These are phyloP conservation scores for Aphrophora alni DNA, from an alignment of 2,888 invertebrate genomes.

Conservation along the genomic window DNA sequence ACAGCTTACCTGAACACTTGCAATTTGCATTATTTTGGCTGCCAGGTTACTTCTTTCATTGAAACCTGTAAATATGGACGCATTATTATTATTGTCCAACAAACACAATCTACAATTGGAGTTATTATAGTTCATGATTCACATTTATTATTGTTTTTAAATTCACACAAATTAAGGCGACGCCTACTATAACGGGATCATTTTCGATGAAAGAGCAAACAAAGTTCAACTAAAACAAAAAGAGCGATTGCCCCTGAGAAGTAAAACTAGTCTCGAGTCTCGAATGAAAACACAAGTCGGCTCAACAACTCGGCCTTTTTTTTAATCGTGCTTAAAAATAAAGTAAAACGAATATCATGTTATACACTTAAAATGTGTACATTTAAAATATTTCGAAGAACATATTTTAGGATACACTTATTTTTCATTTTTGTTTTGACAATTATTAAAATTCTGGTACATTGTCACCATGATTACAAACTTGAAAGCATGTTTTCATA, in stretches of 20 bases:
- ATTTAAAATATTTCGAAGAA: too few species aligned
- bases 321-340: not conserved
- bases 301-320: not conserved
- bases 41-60: constrained; percentile 21
- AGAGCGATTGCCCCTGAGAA: not conserved
- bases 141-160: constrained; percentile 5
- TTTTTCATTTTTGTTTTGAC: too few species aligned
- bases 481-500: too few species aligned
- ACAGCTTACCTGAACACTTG: constrained; percentile 31
- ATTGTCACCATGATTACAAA: too few species aligned
- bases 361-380: too few species aligned
- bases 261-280: not conserved
- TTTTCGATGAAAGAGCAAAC: not conserved
- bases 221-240: not conserved
- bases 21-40: constrained; percentile 35
- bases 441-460: too few species aligned
- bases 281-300: not conserved
- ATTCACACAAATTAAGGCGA: not conserved
- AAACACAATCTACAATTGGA: constrained; percentile 27
- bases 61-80: constrained; percentile 29
- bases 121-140: constrained; percentile 30
- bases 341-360: too few species aligned
- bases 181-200: not conserved
- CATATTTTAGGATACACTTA: too few species aligned
- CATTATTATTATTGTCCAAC: constrained; percentile 23